Base-by-base conservation (phyloP, 1,140 invertebrate species). In the Drosophila obscura region DNA sequence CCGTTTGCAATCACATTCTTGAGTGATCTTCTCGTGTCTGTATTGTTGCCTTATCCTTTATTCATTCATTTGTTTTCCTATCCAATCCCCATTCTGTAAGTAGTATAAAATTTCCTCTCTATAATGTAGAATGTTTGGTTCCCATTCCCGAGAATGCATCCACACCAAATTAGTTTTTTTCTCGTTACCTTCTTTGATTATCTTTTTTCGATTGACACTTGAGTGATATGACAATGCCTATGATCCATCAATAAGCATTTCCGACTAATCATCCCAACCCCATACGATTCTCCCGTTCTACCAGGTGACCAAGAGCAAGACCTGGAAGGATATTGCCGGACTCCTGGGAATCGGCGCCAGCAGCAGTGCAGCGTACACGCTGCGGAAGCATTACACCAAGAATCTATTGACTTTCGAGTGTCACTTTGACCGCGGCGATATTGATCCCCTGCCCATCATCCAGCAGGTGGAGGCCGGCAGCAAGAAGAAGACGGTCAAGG, bases 321-420 rank as follows among this genome's bases (percentile, higher is more conserved):
- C 97, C 63, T 99, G 98, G 98, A 99, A 99, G 92, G 98, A 99
- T 92, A 98, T 99, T 79, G 98, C 98, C 50, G 96, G 96, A 44
- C 93, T 96, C 55, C 93, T 99, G 57, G 97, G 97, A 39, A 98
- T 99, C 75, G 97, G 98, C 48, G 97, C 97, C 11, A 99, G 97
- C 46, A 99, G 98, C 67, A 99, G 97, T 91, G 98, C 98, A 46
- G 98, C 98, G 1, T 99, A 99, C 91, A 99, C 98, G 22, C 93
- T 99, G 48, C 94, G 98, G 39, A 99, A 99, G 93, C 98, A 99
- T 92, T 99, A 99, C 92, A 98, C 97, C 60, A 99, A 99, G 93
- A 98, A 98, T 93, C 93, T 99, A 80, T 93, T 99, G 90, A 96
- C 97, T 7, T 99, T 96, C 90, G 98, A 99, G 93, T 99, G 98